phyloP scores from a whole-genome alignment of 2,888 invertebrate genomes.

The Andrena hattorfiana region DNA sequence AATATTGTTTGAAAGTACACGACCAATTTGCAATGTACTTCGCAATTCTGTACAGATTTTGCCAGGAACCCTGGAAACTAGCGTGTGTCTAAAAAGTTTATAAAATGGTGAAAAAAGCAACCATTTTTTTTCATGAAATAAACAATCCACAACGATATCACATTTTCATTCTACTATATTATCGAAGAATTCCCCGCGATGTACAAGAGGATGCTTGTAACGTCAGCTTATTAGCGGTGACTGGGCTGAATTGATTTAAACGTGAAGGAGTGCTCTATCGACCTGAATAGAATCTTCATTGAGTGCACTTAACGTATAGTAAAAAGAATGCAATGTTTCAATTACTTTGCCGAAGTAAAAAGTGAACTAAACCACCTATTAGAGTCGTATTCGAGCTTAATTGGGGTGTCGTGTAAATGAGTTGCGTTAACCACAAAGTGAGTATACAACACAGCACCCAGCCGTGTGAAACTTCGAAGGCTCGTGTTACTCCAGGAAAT shows the following conservation, averaged over 20 bases:
- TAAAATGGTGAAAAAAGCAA: too few relatives aligned
- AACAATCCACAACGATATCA: neutral
- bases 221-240: slow-evolving; percentile 5
- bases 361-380: neutral
- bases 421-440: neutral
- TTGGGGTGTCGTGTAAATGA: neutral
- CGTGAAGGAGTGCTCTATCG: slow-evolving; percentile 12
- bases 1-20: neutral
- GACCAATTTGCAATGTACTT: too few relatives aligned
- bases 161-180: neutral
- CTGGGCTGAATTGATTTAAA: slow-evolving; percentile 14
- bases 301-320: neutral
- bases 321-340: slow-evolving; percentile 2
- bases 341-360: neutral
- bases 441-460: neutral
- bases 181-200: neutral
- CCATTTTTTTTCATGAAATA: neutral
- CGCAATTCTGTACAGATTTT: too few relatives aligned
- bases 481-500: neutral
- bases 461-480: neutral
- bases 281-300: slow-evolving; percentile 15
- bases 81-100: too few relatives aligned
- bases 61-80: too few relatives aligned
- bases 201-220: slow-evolving; percentile 3
- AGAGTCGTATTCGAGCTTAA: neutral